Evolutionary conservation across 2,113 vertebrate species (phyloP).

Genomic region (Paramisgurnus dabryanus): DNA sequence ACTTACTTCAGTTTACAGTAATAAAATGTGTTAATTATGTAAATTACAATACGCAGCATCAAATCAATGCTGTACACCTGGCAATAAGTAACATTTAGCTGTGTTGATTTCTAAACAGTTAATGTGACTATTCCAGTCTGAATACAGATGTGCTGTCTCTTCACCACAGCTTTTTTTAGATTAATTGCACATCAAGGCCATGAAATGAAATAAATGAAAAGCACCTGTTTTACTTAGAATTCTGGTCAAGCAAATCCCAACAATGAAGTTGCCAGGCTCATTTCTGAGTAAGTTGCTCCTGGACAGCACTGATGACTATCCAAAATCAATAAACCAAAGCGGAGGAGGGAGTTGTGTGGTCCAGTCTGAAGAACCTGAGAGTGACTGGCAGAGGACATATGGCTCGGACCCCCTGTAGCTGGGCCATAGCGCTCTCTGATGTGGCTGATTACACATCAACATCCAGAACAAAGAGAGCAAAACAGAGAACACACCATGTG

Average conservation of each 20-base stretch:
- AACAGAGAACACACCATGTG: conserved; percentile 39
- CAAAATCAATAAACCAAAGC: conserved; percentile 4
- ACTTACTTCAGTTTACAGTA: no score
- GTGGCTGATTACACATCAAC: conserved; percentile 49
- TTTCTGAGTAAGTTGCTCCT: neutral
- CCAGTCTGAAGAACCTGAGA: conserved; percentile 35
- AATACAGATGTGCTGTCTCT: neutral
- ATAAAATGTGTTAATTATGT: no score
- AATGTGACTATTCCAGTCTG: neutral
- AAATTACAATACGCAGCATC: no score
- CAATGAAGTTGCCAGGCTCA: neutral
- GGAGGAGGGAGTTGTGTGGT: conserved; percentile 27
- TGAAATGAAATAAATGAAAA: conserved; percentile 11
- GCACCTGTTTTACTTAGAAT: conserved; percentile 7
- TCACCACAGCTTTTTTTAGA: neutral
- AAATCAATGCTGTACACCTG: neutral
- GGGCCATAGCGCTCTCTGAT: conserved; percentile 45
- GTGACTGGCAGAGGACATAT: conserved; percentile 24
- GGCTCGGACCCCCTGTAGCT: conserved; percentile 30
- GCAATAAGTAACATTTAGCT: neutral
- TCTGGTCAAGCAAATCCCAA: neutral
- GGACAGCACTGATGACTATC: neutral
- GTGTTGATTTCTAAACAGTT: neutral
- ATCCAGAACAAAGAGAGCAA: conserved; percentile 45
- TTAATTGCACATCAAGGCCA: conserved; percentile 8